Percentiles rank a stretch among this genome's conserved stretches.
Conservation (phyloP, 2,113 vertebrate genomes). For the Mungos mungo region DNA sequence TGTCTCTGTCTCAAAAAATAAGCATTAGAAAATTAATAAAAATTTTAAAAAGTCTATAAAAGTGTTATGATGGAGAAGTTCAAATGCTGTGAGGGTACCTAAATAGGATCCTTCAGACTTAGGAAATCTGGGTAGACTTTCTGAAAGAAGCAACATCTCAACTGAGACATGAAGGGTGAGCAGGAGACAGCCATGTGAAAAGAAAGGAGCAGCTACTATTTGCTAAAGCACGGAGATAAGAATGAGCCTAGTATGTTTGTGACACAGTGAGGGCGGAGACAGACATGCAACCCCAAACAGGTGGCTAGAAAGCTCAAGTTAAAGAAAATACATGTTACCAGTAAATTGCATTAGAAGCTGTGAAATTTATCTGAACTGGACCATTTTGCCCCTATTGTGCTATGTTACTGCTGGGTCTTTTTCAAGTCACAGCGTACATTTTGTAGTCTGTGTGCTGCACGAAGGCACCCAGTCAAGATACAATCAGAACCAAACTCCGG, state of each 20-base stretch:
- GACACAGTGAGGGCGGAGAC: background rate
- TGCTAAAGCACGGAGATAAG: background rate
- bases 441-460: too few relatives aligned
- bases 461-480: background rate
- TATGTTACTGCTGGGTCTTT: background rate
- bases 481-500: background rate
- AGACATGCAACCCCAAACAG: background rate
- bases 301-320: background rate
- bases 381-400: too few relatives aligned
- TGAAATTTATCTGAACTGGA: background rate
- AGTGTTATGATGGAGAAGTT: background rate
- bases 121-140: background rate
- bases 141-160: background rate
- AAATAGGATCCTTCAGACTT: background rate
- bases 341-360: background rate
- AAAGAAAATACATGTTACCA: background rate
- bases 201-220: background rate
- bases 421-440: background rate
- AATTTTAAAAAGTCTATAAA: too few relatives aligned
- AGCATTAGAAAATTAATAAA: too few relatives aligned
- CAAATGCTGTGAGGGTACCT: background rate
- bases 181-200: background rate
- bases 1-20: too few relatives aligned
- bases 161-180: background rate
- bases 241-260: background rate